A percentile compares a stretch with the other conserved stretches of the same genome.
Conservation (phyloP, 2,888 invertebrate genomes). For the Mesorhabditis sp. region DNA sequence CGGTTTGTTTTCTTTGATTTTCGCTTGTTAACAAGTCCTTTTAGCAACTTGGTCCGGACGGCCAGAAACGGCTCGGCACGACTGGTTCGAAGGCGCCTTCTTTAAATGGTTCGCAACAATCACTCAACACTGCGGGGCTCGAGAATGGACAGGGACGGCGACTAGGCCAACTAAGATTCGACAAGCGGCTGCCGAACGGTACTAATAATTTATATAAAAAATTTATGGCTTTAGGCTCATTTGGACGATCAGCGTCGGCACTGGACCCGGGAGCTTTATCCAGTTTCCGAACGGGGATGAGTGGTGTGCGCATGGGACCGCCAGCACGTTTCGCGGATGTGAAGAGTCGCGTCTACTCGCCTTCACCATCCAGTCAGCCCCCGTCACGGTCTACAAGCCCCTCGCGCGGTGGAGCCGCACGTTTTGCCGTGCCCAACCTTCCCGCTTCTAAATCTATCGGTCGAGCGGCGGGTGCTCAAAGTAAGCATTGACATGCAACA, state of each 20-base stretch:
- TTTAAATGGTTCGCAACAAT: not conserved
- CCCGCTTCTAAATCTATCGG: not conserved
- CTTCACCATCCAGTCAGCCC: not conserved
- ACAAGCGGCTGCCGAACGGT: too few relatives aligned
- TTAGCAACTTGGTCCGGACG: not conserved
- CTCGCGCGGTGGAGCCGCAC: not conserved
- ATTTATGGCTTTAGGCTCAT: slow-evolving; percentile 3
- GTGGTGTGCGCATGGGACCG: not conserved
- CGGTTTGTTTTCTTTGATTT: not conserved
- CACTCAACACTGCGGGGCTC: not conserved
- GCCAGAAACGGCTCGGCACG: slow-evolving; percentile 1
- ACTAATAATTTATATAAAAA: not conserved
- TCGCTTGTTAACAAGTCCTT: not conserved
- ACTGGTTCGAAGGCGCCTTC: not conserved
- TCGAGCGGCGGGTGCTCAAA: not conserved
- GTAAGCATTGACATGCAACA: not conserved
- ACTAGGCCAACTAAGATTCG: too few relatives aligned
- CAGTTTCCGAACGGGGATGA: not conserved
- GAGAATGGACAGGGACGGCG: too few relatives aligned
- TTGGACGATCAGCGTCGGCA: slow-evolving; percentile 3
- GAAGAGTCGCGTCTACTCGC: not conserved
- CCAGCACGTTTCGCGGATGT: not conserved
- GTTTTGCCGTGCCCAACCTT: not conserved
- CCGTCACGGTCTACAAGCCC: not conserved
- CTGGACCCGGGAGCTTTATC: not conserved